phyloP scores from a whole-genome alignment of 2,113 vertebrate genomes.

The Eupsittula cactorum region DNA sequence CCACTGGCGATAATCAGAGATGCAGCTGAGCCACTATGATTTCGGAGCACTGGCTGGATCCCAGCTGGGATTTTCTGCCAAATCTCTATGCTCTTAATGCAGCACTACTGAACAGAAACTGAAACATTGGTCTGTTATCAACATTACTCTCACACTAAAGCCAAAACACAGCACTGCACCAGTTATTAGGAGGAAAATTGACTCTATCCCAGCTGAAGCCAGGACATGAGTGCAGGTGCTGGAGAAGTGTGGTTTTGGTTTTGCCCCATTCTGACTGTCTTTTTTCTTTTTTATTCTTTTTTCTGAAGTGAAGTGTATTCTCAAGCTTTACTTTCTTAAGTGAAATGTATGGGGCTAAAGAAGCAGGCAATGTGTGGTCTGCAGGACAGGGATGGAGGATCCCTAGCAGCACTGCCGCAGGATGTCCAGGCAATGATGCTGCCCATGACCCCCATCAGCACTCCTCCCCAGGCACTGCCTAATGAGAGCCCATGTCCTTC shows the following conservation, averaged over 20 bases:
- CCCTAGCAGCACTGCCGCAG: background rate
- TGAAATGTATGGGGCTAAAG: background rate
- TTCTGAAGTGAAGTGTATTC: background rate
- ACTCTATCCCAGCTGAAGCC: background rate
- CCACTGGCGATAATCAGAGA: no score
- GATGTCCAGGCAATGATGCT: background rate
- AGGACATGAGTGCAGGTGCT: background rate
- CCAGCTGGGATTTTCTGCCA: background rate
- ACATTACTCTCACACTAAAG: background rate
- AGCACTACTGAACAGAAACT: background rate
- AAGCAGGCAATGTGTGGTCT: background rate
- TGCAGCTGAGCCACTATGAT: background rate
- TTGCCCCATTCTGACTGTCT: background rate
- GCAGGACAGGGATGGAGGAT: background rate
- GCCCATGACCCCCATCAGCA: no score
- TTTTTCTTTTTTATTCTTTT: background rate
- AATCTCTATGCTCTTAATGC: background rate
- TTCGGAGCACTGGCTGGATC: background rate
- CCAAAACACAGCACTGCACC: background rate
- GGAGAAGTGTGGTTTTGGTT: background rate
- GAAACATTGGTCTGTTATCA: background rate
- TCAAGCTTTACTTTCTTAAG: background rate
- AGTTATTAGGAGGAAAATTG: background rate
- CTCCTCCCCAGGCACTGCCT: background rate
- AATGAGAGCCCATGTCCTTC: rapidly evolving